These are phyloP conservation scores for Drosophila persimilis DNA, from an alignment of 1,140 invertebrate genomes.

Conservation along the genomic window DNA sequence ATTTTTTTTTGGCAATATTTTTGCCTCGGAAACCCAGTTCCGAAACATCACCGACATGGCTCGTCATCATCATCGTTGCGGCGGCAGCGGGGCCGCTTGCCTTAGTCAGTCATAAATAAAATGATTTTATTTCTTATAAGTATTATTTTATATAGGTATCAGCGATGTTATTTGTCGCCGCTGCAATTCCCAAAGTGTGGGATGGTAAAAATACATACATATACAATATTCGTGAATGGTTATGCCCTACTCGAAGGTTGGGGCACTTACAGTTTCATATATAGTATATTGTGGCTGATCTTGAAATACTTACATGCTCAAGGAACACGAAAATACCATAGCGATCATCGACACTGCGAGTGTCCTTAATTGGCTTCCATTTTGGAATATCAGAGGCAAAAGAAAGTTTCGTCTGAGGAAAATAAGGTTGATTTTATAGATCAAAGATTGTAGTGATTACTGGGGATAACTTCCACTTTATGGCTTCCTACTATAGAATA, in stretches of 20 bases:
- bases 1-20: slow-evolving; percentile 43
- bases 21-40: slow-evolving; percentile 59
- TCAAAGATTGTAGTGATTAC: too few relatives aligned
- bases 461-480: too few relatives aligned
- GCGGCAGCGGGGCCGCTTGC: slow-evolving; percentile 9
- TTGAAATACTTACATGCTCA: slow-evolving; percentile 46
- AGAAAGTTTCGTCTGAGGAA: neutral
- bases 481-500: too few relatives aligned
- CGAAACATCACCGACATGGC: slow-evolving; percentile 25
- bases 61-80: slow-evolving; percentile 48
- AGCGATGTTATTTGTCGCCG: slow-evolving; percentile 59
- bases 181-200: slow-evolving; percentile 65
- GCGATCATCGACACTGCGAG: slow-evolving; percentile 53
- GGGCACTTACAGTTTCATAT: slow-evolving; percentile 53
- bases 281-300: slow-evolving; percentile 48
- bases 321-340: slow-evolving; percentile 33
- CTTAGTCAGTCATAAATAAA: slow-evolving; percentile 77
- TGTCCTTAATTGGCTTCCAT: neutral
- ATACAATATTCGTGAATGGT: slow-evolving; percentile 43
- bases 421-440: too few relatives aligned
- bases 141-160: slow-evolving; percentile 67
- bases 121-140: slow-evolving; percentile 77
- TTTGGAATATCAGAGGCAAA: neutral
- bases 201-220: slow-evolving; percentile 34
- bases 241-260: slow-evolving; percentile 72